Evolutionary conservation across 35 echinoderm and acorn worm genomes (phyloP), one percentile per base, ranked within the genome.

Genomic region (Anneissia japonica): DNA sequence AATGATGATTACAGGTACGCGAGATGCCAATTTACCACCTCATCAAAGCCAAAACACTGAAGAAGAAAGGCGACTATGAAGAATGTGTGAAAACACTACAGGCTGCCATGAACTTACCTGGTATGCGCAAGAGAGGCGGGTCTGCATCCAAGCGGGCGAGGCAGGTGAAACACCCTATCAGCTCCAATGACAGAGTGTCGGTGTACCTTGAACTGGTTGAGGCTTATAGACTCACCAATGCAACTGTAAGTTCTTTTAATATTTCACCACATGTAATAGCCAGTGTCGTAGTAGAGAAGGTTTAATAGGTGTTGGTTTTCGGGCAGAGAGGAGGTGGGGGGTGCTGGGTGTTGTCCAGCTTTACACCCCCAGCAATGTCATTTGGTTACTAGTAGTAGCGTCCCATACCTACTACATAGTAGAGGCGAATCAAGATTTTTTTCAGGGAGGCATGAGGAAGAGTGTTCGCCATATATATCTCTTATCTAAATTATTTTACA

Each of bases 81-180:
- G 96, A 99, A n/a, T 99, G 91, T 73, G 89, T 93, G 21, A 99
- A 94, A 76, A 99, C 96, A 2, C 84, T 99, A 34, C 96, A 99
- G 82, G 83, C 89, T 32, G 96, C 96, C 29, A 99, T 99, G 96
- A 84, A 80, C 28, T 51, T 99, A 38, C 89, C 96, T 73, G 96
- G 96, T 39, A 89, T 99, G 34, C 94, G 94, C 37, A 91, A 94
- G 74, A 85, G 86, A 46, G 78, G 93, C 88, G 75, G 88, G 72
- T 76, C 19, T 19, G 31, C 37, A 1, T 46, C 38, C 4, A 46
- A 46, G 35, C 46, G 36, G 3, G 41, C 43, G 1, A 84, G 30
- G 19, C 9, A 84, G 33, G 76, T 77, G 4, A 37, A 35, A 77
- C 76, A 77, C 23, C 36, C 78, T 26, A 84, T 99, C 21, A 89